These are phyloP conservation scores for Contarinia nasturtii DNA, from an alignment of 1,140 invertebrate species.

Conservation along the genomic window DNA sequence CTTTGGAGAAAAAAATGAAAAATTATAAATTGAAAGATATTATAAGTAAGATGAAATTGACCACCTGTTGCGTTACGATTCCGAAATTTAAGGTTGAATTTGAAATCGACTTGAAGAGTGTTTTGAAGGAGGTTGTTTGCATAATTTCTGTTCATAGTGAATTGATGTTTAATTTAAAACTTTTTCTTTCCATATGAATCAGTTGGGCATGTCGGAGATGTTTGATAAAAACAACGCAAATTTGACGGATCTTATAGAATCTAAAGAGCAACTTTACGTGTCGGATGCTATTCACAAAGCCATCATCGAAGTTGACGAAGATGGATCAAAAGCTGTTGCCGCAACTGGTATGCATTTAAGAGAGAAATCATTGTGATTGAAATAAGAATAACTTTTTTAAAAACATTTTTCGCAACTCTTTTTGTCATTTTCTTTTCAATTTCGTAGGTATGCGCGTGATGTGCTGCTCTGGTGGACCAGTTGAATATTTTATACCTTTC, in stretches of 20 bases:
- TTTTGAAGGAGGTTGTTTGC: conserved; percentile 30
- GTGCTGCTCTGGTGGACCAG: no score
- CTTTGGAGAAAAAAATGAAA: conserved; percentile 30
- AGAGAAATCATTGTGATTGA: no score
- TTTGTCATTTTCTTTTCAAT: no score
- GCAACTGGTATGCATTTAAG: conserved; percentile 52
- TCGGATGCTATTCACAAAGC: conserved; percentile 48
- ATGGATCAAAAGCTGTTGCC: conserved; percentile 57
- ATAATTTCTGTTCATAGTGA: neutral
- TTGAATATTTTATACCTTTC: no score
- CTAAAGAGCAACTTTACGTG: conserved; percentile 22
- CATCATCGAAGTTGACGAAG: conserved; percentile 52
- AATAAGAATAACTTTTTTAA: no score
- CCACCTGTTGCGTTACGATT: conserved; percentile 31
- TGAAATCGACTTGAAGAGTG: conserved; percentile 31
- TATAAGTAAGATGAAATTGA: conserved; percentile 9
- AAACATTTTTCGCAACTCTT: no score
- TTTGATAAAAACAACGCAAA: conserved; percentile 35
- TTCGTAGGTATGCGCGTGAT: no score
- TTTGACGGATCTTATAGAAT: conserved; percentile 36
- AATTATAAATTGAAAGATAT: conserved; percentile 21
- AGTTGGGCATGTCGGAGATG: conserved; percentile 35
- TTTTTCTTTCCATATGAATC: conserved; percentile 7
- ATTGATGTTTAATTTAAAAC: no score
- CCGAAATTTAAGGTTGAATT: conserved; percentile 55